Percentiles rank a stretch among this genome's conserved stretches.
Evolutionary conservation across 1,140 invertebrate genomes (phyloP).

Genomic region (Lepidurus packardi): DNA sequence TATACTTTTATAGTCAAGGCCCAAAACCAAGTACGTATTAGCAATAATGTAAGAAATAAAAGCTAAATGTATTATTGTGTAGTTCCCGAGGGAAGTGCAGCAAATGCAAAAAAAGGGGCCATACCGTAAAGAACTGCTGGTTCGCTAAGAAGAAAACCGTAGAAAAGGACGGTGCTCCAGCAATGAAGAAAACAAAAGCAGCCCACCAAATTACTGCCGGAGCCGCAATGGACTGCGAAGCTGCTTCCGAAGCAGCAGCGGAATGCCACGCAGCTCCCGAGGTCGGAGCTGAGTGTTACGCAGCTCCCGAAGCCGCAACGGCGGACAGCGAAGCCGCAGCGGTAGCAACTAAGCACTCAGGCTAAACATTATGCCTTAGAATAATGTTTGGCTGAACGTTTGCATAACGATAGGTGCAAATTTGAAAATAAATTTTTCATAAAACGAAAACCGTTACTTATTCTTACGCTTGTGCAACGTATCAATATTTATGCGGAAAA

Average conservation of each 20-base stretch:
- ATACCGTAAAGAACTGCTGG: neutral
- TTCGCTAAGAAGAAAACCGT: no score
- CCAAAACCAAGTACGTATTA: neutral
- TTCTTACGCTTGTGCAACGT: neutral
- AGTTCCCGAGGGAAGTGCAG: neutral
- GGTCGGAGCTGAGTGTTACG: neutral
- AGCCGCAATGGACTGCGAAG: no score
- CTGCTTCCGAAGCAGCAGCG: neutral
- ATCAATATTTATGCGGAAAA: neutral
- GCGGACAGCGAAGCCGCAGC: neutral
- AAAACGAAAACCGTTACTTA: neutral
- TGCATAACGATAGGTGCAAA: neutral
- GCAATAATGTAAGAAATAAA: neutral
- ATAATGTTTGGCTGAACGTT: neutral
- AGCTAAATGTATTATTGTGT: neutral
- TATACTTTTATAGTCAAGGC: neutral
- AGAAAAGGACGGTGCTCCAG: no score
- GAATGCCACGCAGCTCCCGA: neutral
- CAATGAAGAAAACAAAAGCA: no score
- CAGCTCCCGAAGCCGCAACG: neutral
- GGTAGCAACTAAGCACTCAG: neutral
- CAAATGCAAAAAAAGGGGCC: neutral
- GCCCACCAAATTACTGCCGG: no score
- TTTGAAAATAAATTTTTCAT: neutral
- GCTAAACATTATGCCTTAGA: neutral